Percentiles rank a stretch among this genome's conserved stretches.
phyloP scores from a whole-genome alignment of 1,140 invertebrate species.

The Saxidomus purpurata region DNA sequence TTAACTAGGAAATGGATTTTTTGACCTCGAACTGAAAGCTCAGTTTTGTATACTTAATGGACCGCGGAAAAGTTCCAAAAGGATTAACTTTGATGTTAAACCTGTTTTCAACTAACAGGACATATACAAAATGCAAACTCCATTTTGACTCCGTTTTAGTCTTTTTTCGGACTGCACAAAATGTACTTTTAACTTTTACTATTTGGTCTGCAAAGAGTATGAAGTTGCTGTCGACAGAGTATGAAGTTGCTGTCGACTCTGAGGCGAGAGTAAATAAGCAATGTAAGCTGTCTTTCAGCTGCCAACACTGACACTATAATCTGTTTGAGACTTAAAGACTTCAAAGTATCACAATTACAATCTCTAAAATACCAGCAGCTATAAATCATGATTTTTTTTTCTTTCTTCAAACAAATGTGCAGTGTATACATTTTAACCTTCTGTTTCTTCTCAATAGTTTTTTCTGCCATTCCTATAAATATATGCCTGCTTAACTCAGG shows the following conservation, averaged over 20 bases:
- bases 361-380: background rate
- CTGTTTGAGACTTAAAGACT: background rate
- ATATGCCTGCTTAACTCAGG: too few species aligned
- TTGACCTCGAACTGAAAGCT: background rate
- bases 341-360: background rate
- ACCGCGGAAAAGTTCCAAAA: background rate
- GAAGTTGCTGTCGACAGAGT: too few species aligned
- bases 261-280: too few species aligned
- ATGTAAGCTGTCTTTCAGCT: background rate
- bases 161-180: too few species aligned
- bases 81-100: constrained; percentile 13
- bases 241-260: too few species aligned
- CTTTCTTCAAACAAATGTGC: background rate
- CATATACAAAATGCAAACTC: too few species aligned
- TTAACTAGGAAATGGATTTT: constrained; percentile 20
- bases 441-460: background rate
- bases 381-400: background rate
- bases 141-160: too few species aligned
- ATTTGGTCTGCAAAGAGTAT: too few species aligned
- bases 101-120: background rate
- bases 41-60: constrained; percentile 43
- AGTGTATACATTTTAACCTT: background rate
- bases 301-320: background rate
- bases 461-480: too few species aligned
- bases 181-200: too few species aligned